Conservation (phyloP, 1,140 invertebrate genomes). For the Solen grandis region DNA sequence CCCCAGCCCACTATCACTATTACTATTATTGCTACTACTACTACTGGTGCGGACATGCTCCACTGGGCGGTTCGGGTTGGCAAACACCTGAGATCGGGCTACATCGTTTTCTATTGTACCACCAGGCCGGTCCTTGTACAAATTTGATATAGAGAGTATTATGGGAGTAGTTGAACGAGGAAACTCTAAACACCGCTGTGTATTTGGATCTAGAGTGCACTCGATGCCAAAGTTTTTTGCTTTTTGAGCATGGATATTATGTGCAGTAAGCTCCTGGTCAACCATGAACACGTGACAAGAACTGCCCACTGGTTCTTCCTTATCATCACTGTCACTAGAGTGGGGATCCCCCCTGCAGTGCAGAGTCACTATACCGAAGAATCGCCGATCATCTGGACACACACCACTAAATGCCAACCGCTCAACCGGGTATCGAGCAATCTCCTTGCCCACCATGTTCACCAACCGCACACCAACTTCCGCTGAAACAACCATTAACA, state of each 20-base stretch:
- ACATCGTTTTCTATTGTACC: constrained; percentile 80
- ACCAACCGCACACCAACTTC: constrained; percentile 90
- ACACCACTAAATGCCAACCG: constrained; percentile 94
- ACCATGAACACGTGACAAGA: constrained; percentile 98
- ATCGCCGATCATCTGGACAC: constrained; percentile 92
- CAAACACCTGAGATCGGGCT: constrained; percentile 80
- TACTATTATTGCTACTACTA: constrained; percentile 87
- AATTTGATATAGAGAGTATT: constrained; percentile 82
- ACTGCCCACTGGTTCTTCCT: constrained; percentile 81
- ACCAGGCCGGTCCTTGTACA: constrained; percentile 73
- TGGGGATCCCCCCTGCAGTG: constrained; percentile 80
- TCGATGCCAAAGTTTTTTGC: constrained; percentile 89
- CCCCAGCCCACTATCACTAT: constrained; percentile 96
- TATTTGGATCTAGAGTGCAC: constrained; percentile 86
- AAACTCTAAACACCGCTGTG: constrained; percentile 91
- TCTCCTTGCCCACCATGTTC: constrained; percentile 81
- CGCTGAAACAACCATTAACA: constrained; percentile 91
- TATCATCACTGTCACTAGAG: constrained; percentile 66
- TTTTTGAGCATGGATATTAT: constrained; percentile 88
- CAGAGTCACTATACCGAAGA: constrained; percentile 95
- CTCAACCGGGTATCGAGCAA: constrained; percentile 92
- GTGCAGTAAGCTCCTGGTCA: constrained; percentile 88
- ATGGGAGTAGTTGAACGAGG: constrained; percentile 93
- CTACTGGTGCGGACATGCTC: constrained; percentile 76
- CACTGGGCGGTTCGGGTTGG: constrained; percentile 78